Evolutionary conservation across 2,888 invertebrate genomes (phyloP).

Genomic region (Hecatera dysodea): DNA sequence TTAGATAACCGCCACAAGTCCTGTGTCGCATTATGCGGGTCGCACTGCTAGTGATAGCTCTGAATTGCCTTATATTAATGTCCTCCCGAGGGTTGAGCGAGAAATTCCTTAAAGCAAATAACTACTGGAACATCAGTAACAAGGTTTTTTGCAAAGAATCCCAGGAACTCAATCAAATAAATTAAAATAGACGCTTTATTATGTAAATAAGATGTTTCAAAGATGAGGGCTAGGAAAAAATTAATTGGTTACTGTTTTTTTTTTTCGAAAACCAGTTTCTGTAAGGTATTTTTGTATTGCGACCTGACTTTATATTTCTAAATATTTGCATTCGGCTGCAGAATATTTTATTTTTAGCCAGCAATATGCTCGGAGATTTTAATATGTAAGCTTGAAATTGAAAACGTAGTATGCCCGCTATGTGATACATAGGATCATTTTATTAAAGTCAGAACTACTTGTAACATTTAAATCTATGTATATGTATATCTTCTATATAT

Average conservation of each 20-base stretch:
- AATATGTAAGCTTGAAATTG: slow-evolving; percentile 35
- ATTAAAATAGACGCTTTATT: slow-evolving; percentile 53
- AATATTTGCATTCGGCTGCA: slow-evolving; percentile 12
- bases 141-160: slow-evolving; percentile 44
- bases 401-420: slow-evolving; percentile 14
- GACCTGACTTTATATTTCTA: slow-evolving; percentile 5
- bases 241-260: slow-evolving; percentile 47
- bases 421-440: slow-evolving; percentile 2
- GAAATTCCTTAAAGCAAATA: slow-evolving; percentile 62
- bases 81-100: slow-evolving; percentile 46
- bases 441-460: not conserved
- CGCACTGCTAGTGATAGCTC: slow-evolving; percentile 72
- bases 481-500: too few relatives aligned
- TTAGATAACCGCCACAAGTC: slow-evolving; percentile 67
- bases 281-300: slow-evolving; percentile 16
- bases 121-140: slow-evolving; percentile 45
- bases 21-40: slow-evolving; percentile 77
- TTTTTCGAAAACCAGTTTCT: slow-evolving; percentile 16
- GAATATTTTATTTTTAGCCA: slow-evolving; percentile 18
- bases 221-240: slow-evolving; percentile 34
- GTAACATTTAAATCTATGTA: not conserved
- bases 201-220: slow-evolving; percentile 55
- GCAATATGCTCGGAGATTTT: slow-evolving; percentile 17
- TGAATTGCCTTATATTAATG: slow-evolving; percentile 67
- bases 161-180: slow-evolving; percentile 52